phyloP scores from a whole-genome alignment of 2,888 invertebrate species.

The Lymantria monacha region DNA sequence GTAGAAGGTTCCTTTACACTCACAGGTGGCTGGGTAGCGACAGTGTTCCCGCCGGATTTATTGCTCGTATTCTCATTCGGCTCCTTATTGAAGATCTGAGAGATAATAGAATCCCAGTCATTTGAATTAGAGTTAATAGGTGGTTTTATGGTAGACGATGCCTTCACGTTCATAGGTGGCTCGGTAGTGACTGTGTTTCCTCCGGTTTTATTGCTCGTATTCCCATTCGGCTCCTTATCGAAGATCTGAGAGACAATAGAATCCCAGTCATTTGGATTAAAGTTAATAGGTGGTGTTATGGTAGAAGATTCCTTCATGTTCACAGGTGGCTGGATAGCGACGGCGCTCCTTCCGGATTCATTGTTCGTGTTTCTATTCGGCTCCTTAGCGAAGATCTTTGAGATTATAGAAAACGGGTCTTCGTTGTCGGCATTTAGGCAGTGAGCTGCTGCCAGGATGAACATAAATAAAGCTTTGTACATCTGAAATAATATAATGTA shows the following conservation, averaged over 20 bases:
- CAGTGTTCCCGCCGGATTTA: background rate
- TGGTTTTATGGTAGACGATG: slow-evolving; percentile 21
- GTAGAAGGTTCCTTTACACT: slow-evolving; percentile 8
- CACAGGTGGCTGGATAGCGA: background rate
- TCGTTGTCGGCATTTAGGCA: slow-evolving; percentile 35
- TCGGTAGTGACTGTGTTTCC: background rate
- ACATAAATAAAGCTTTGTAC: slow-evolving; percentile 34
- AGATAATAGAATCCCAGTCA: slow-evolving; percentile 58
- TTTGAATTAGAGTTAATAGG: slow-evolving; percentile 18
- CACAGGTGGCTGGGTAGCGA: background rate
- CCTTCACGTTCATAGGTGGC: background rate
- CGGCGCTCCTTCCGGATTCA: background rate
- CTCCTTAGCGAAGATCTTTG: slow-evolving; percentile 60
- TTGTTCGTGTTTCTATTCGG: background rate
- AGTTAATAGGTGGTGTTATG: slow-evolving; percentile 20
- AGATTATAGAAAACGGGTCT: slow-evolving; percentile 58
- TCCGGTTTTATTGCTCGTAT: background rate
- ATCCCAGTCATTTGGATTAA: slow-evolving; percentile 47
- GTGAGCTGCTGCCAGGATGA: slow-evolving; percentile 37
- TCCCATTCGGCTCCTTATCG: slow-evolving; percentile 28
- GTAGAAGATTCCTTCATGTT: slow-evolving; percentile 9
- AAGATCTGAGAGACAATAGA: slow-evolving; percentile 59
- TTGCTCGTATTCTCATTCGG: background rate
- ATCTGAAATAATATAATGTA: slow-evolving; percentile 52
- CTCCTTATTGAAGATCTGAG: slow-evolving; percentile 60